Conservation (phyloP, 2,113 vertebrate species). For the Hippopotamus amphibius region DNA sequence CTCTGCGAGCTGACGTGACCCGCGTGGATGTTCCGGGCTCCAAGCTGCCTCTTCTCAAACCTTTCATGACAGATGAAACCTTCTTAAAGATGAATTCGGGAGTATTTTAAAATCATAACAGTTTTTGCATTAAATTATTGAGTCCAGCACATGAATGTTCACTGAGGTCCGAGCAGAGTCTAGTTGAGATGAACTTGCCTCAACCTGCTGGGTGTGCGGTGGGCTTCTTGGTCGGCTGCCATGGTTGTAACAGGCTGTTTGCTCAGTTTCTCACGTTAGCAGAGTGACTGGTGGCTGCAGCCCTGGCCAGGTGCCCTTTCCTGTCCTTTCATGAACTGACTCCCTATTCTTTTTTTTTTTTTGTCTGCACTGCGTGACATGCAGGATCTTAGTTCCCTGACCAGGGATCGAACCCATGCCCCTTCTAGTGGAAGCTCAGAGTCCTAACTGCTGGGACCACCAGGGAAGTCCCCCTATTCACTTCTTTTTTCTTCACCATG, state of each 20-base stretch:
- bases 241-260: fast-evolving
- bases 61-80: neutral
- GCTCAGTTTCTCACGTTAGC: fast-evolving
- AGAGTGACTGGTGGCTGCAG: fast-evolving
- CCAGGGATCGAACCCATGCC: no score
- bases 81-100: neutral
- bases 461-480: neutral
- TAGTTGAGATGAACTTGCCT: fast-evolving
- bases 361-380: no score
- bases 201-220: fast-evolving
- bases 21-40: neutral
- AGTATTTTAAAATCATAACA: neutral
- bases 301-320: neutral
- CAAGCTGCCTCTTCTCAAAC: neutral
- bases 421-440: no score
- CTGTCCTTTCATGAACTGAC: fast-evolving
- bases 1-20: neutral
- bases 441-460: no score
- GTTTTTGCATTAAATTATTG: neutral
- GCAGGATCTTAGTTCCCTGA: no score
- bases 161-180: neutral
- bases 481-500: no score
- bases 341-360: neutral
- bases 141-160: fast-evolving
- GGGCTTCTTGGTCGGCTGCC: no score